phyloP scores from a whole-genome alignment of 1,140 invertebrate species.

The Leptinotarsa undecemlineata region DNA sequence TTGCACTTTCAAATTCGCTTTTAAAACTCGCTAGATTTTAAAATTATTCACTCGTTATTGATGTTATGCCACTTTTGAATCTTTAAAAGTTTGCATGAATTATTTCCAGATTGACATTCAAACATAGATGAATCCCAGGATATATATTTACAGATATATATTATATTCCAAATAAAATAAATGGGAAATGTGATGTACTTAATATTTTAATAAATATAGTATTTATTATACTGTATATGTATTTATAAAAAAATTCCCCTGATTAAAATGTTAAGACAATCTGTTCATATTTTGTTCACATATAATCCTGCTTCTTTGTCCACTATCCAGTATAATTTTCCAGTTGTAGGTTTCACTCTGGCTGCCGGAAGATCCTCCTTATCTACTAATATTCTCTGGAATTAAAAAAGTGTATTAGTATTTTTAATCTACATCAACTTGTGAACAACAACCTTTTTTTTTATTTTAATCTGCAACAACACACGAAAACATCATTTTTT shows the following conservation, averaged over 20 bases:
- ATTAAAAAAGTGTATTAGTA: conserved; percentile 37
- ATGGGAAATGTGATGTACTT: conserved; percentile 47
- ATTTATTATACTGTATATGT: conserved; percentile 42
- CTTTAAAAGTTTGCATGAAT: conserved; percentile 1
- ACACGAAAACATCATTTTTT: background rate
- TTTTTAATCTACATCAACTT: background rate
- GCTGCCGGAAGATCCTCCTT: conserved; percentile 74
- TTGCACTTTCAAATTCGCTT: background rate
- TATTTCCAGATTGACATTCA: conserved; percentile 6
- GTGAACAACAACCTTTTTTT: background rate
- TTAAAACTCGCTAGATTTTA: background rate
- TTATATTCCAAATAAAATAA: conserved; percentile 12
- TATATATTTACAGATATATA: background rate
- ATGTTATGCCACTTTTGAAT: background rate
- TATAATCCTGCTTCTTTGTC: conserved; percentile 68
- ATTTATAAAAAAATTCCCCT: conserved; percentile 38
- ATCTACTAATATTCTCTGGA: conserved; percentile 73
- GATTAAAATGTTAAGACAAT: background rate
- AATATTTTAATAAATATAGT: conserved; percentile 48
- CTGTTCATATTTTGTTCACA: background rate
- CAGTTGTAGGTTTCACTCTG: conserved; percentile 70
- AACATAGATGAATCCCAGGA: background rate
- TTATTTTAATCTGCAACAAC: background rate
- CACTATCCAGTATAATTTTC: conserved; percentile 77
- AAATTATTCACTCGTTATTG: background rate